These are phyloP conservation scores for Nephrocerus scutellatus DNA, from an alignment of 2,888 invertebrate genomes.

Conservation along the genomic window DNA sequence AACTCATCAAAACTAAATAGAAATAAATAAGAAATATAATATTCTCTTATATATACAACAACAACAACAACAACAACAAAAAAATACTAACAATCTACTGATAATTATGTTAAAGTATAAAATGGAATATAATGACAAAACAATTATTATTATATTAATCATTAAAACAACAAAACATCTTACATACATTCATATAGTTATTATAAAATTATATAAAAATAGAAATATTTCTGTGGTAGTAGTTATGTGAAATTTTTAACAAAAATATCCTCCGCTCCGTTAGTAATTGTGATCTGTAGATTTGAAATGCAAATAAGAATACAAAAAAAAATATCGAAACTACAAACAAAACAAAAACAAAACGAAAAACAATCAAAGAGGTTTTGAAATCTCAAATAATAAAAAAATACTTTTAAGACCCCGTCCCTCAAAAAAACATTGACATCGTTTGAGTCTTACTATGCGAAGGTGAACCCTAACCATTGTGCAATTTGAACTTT, in stretches of 20 bases:
- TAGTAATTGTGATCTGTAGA: neutral
- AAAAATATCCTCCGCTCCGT: neutral
- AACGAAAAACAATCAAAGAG: neutral
- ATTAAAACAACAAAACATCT: too few relatives aligned
- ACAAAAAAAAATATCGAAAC: slow-evolving; percentile 12
- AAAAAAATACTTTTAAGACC: neutral
- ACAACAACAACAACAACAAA: neutral
- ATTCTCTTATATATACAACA: neutral
- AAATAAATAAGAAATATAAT: neutral
- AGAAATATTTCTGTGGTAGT: neutral
- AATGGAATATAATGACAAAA: too few relatives aligned
- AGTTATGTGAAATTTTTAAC: slow-evolving; percentile 1
- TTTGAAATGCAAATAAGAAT: slow-evolving; percentile 13
- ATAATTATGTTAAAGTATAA: neutral
- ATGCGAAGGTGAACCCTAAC: too few relatives aligned
- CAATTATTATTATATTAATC: too few relatives aligned
- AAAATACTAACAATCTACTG: neutral
- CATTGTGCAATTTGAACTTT: too few relatives aligned
- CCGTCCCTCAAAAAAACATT: neutral
- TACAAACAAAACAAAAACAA: slow-evolving; percentile 11
- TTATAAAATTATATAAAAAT: neutral
- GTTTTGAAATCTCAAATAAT: neutral
- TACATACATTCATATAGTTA: too few relatives aligned
- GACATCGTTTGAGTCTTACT: too few relatives aligned
- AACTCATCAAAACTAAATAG: neutral